These are phyloP conservation scores for Sericinus montela DNA, from an alignment of 2,888 invertebrate genomes.

Conservation along the genomic window DNA sequence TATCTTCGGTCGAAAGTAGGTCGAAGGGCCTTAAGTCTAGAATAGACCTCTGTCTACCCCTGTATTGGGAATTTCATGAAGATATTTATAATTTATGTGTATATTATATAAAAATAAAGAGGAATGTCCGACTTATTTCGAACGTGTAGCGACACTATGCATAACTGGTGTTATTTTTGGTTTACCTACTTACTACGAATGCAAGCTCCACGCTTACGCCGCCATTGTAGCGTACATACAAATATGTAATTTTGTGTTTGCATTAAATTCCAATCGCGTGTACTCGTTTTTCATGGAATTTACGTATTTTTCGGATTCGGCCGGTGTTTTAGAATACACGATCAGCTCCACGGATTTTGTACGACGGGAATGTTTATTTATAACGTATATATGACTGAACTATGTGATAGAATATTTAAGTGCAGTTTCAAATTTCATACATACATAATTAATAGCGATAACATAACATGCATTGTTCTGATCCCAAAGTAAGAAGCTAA, in stretches of 20 bases:
- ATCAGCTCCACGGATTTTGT: constrained; percentile 3
- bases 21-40: no score
- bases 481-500: no score
- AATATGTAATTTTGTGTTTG: neutral
- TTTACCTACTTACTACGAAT: constrained; percentile 15
- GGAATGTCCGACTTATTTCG: neutral
- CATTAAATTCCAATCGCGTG: constrained; percentile 2
- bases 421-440: no score
- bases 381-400: neutral
- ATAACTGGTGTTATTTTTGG: constrained; percentile 15
- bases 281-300: constrained; percentile 1
- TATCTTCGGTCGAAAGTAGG: no score
- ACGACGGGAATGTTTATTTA: neutral
- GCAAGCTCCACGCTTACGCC: constrained; percentile 6
- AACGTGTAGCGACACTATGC: neutral
- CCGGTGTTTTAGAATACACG: neutral
- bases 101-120: no score
- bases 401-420: neutral
- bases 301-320: constrained; percentile 9
- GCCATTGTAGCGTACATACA: neutral
- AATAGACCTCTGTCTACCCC: no score
- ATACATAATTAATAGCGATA: no score
- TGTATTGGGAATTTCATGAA: no score
- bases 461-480: no score
- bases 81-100: no score